Base-by-base conservation (phyloP, 2,113 vertebrate genomes). In the Eulacestoma nigropectus region DNA sequence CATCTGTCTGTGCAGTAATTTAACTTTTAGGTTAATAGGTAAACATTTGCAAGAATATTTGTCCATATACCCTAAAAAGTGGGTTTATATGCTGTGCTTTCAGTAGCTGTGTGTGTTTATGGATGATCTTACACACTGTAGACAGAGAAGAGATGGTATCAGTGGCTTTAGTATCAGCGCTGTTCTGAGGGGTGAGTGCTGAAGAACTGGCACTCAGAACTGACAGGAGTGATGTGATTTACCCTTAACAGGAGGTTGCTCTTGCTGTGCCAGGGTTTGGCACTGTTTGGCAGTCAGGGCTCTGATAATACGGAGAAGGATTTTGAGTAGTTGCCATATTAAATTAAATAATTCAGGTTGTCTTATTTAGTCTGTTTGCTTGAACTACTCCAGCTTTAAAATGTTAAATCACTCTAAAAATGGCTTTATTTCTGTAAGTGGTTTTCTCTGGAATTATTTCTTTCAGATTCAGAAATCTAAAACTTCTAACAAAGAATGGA, bases 271-370 rank as follows among this genome's bases (percentile, higher is more conserved):
- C 39, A 47, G 50, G 23, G 42, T 35, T 62, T 35, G 42, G 42
- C 29, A 17, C 33, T 42, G 62, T 25, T 27, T n/a, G 30, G n/a
- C 59, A 23, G 23, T n/a, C 17, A 63, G 64, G 78, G 29, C 33
- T 22, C 46, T n/a, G 37, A 23, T 16, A 5, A 26, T 6, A 2
- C 0, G 0, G 26, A 68, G 52, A n/a, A 35, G 1, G n/a, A 14
- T 30, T 8, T 15, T 35, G 53, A 62, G 53, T 18, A 46, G 44
- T 76, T 65, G 21, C 55, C 27, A 14, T 37, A 17, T 11, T 52
- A 56, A 47, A 19, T 25, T 20, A 44, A 94, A 39, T 35, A 25
- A n/a, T 59, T 59, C 6, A 16, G 33, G 30, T 14, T 88, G 50
- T 39, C 11, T 3, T 2, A 11, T 25, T 52, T 4, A 25, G 15